phyloP scores from a whole-genome alignment of 2,797 vertebrate species.

The Myiotriccus ornatus region DNA sequence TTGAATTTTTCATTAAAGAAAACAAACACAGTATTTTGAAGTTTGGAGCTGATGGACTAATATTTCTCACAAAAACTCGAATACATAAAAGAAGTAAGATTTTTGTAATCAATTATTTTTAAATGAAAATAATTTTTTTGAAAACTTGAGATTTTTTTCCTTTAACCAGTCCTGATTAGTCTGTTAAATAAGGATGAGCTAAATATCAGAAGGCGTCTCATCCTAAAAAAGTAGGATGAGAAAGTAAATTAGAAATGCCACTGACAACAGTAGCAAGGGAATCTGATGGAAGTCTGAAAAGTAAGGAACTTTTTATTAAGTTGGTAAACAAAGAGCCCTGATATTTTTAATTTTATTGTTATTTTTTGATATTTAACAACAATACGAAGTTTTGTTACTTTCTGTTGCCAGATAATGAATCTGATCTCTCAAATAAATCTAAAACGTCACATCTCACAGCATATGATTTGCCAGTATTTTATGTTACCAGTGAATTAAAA shows the following conservation, averaged over 20 bases:
- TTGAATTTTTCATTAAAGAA: background rate
- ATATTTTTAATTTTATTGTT: background rate
- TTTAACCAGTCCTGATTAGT: background rate
- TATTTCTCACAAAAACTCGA: background rate
- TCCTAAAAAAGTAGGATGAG: background rate
- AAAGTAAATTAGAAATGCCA: background rate
- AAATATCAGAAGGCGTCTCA: background rate
- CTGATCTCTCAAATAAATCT: background rate
- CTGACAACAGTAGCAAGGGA: background rate
- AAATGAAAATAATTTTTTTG: background rate
- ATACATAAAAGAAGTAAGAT: background rate
- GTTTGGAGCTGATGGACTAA: background rate
- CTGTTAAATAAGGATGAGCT: background rate
- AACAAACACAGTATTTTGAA: background rate
- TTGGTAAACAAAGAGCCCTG: background rate
- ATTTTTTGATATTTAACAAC: background rate
- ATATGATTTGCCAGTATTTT: background rate
- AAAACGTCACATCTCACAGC: background rate
- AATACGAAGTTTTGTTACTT: background rate
- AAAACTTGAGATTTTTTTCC: background rate
- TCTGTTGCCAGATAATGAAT: background rate
- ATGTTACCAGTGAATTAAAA: background rate
- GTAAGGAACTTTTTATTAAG: background rate
- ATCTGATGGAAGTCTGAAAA: background rate
- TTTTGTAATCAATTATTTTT: background rate